These are phyloP conservation scores for Hypselothyrea guttata DNA, from an alignment of 2,888 invertebrate genomes.

Conservation along the genomic window DNA sequence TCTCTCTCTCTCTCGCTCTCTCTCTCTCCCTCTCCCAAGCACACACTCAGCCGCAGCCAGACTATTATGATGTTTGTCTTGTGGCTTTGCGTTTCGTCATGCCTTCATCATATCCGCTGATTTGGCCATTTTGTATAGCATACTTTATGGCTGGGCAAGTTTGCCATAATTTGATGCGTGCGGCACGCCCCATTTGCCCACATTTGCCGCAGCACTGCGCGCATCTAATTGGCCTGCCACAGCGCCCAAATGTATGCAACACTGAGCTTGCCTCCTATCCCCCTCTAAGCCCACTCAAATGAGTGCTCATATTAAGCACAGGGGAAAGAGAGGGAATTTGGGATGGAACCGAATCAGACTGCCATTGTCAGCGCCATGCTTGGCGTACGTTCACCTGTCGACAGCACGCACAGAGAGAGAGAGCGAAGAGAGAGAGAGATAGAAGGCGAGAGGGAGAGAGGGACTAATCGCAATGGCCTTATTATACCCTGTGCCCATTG, in stretches of 20 bases:
- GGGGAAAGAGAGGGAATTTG: neutral
- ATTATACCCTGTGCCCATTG: no score
- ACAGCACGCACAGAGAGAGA: conserved; percentile 31
- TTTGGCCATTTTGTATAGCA: conserved; percentile 42
- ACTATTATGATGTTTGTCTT: conserved; percentile 14
- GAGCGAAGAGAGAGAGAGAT: no score
- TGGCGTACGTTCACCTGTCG: conserved; percentile 56
- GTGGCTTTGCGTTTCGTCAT: conserved; percentile 9
- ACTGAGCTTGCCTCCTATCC: conserved; percentile 10
- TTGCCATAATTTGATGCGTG: neutral
- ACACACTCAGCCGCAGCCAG: neutral
- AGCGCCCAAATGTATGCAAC: conserved; percentile 24
- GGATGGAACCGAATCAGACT: no score
- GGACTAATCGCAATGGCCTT: neutral
- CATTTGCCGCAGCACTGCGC: conserved; percentile 1
- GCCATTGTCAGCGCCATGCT: conserved; percentile 45
- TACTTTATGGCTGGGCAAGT: conserved; percentile 3
- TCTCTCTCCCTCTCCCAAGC: neutral
- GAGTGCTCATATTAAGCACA: neutral
- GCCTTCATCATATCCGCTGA: conserved; percentile 36
- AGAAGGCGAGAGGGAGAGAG: no score
- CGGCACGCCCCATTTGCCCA: conserved; percentile 13
- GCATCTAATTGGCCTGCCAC: conserved; percentile 24
- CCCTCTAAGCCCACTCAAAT: conserved; percentile 32
- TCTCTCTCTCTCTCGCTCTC: no score